Conservation (phyloP, 64 coral and sea anemone genomes). For the Pocillopora damicornis region DNA sequence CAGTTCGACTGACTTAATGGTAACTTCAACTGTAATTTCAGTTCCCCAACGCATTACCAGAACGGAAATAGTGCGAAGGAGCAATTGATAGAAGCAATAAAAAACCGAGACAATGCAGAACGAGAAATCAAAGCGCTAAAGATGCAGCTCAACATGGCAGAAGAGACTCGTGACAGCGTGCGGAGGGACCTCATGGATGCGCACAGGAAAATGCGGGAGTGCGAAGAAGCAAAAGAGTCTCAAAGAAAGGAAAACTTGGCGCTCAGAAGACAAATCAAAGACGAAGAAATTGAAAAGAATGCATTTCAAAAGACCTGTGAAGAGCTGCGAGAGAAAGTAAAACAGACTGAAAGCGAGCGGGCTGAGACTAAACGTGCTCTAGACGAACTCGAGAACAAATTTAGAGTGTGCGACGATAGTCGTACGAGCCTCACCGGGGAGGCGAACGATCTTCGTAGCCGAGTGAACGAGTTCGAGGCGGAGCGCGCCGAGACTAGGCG, state of each 20-base stretch:
- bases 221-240: conserved; percentile 55
- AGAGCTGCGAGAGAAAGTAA: conserved; percentile 73
- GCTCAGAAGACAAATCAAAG: conserved; percentile 67
- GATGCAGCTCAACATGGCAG: conserved; percentile 82
- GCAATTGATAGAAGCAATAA: conserved; percentile 67
- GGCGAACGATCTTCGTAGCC: conserved; percentile 52
- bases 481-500: conserved; percentile 70
- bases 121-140: conserved; percentile 86
- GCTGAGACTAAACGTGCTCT: conserved; percentile 41
- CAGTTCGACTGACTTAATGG: not conserved
- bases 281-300: conserved; percentile 68
- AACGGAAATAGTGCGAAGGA: conserved; percentile 49
- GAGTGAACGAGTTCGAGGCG: conserved; percentile 65
- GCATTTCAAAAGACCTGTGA: conserved; percentile 70
- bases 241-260: conserved; percentile 76
- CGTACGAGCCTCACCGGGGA: conserved; percentile 56
- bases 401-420: conserved; percentile 64
- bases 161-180: conserved; percentile 70
- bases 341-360: conserved; percentile 63
- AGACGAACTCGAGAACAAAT: conserved; percentile 66
- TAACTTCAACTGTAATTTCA: not conserved
- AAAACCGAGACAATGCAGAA: conserved; percentile 63
- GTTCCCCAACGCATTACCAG: not conserved
- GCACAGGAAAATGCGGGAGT: conserved; percentile 65
- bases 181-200: conserved; percentile 75